These are phyloP conservation scores for Paradoxurus hermaphroditus DNA, from an alignment of 2,113 vertebrate species.

Conservation along the genomic window DNA sequence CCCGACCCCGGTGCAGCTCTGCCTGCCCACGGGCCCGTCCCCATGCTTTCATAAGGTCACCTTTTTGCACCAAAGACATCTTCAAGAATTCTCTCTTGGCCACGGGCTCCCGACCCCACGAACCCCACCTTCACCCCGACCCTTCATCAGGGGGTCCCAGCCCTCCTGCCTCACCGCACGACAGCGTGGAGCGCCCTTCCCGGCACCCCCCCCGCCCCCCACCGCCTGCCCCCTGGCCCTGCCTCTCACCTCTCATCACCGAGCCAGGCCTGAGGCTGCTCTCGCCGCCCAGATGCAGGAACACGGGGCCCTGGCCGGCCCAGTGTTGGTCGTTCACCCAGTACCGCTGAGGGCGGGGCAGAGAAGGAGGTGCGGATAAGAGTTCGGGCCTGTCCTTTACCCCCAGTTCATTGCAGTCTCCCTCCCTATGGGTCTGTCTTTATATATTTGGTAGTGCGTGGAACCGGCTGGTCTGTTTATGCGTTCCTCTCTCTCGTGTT, in stretches of 20 bases:
- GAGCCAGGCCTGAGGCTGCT: constrained; percentile 78
- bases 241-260: constrained; percentile 82
- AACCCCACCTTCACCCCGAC: too few species aligned
- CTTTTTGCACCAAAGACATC: too few species aligned
- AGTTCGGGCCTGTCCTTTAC: neutral
- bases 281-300: constrained; percentile 90
- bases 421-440: neutral
- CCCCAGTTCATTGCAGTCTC: neutral
- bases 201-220: too few species aligned
- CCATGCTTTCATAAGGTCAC: too few species aligned
- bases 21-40: too few species aligned
- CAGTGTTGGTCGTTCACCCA: constrained; percentile 86
- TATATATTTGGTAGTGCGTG: neutral
- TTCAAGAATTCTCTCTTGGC: too few species aligned
- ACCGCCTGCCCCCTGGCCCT: neutral
- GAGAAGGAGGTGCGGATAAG: neutral
- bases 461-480: neutral
- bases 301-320: constrained; percentile 81
- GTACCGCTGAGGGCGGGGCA: constrained; percentile 80
- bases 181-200: neutral
- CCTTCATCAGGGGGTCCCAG: too few species aligned
- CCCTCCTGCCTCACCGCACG: too few species aligned
- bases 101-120: too few species aligned
- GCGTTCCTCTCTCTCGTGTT: neutral
- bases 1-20: too few species aligned